Percentiles rank a stretch among this genome's conserved stretches.
Evolutionary conservation across 2,113 vertebrate species (phyloP).

Genomic region (Archocentrus centrarchus): DNA sequence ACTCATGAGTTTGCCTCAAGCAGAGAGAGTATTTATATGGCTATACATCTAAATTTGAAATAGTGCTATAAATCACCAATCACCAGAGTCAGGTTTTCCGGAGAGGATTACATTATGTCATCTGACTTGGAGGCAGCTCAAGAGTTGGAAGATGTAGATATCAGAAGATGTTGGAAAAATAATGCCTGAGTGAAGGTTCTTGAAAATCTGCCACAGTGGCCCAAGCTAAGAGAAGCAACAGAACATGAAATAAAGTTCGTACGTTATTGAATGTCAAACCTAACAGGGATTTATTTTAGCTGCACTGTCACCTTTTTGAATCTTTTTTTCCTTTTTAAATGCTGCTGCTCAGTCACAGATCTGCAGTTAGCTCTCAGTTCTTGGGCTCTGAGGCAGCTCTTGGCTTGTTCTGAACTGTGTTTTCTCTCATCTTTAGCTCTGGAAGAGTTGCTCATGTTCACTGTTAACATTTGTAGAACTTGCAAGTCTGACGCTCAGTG

Average conservation of each 20-base stretch:
- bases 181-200: not conserved
- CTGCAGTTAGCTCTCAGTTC: slow-evolving; percentile 11
- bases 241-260: not conserved
- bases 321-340: not conserved
- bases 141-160: not conserved
- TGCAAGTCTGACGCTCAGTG: slow-evolving; percentile 47
- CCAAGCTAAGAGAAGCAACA: not conserved
- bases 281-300: not conserved
- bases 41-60: not conserved
- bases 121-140: not conserved
- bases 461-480: slow-evolving; percentile 42
- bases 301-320: not conserved
- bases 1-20: not conserved
- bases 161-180: not conserved
- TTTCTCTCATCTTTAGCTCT: slow-evolving; percentile 20
- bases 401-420: slow-evolving; percentile 29
- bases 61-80: not conserved
- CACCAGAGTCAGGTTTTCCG: not conserved
- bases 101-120: not conserved
- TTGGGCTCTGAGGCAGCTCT: slow-evolving; percentile 9
- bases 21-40: not conserved
- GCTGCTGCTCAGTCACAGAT: not conserved
- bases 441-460: slow-evolving; percentile 41
- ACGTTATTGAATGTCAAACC: not conserved
- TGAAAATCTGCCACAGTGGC: not conserved